Evolutionary conservation across 2,888 invertebrate genomes (phyloP), one percentile per base, ranked within the genome.

Genomic region (Carcina quercana): DNA sequence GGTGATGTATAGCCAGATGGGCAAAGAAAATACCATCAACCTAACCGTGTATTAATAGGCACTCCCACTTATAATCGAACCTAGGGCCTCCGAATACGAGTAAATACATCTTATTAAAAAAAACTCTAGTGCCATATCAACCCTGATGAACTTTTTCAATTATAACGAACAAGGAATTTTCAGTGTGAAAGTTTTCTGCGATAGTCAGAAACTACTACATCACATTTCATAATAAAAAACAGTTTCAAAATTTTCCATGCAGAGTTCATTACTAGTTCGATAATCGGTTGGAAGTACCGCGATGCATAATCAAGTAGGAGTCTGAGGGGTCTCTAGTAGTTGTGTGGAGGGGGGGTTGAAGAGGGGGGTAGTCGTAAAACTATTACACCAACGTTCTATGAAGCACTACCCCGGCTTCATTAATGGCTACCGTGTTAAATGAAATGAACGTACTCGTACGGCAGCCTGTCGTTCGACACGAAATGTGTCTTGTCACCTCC

Each of bases 281-380:
- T 80, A 78, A 80, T 82, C 76, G 74, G 61, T 71, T 45, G 66
- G 67, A 64, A 75, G 76, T 68, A 72, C 69, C 68, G 65, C 61
- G 71, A 74, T 78, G 79, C 76, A 80, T 82, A 80, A 74, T 79
- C 74, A 73, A 80, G 79, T 75, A 74, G 73, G 59, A 64, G 59
- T 64, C 68, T 66, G 64, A 46, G 58, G 56, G 59, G 57, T 38
- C 37, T 26, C 25, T 6, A 26, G 12, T 14, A 26, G 20, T 14
- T 10, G 6, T 37, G 35, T 21, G 39, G 28, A 26, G 50, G 53
- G 45, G 47, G 54, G 50, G 51, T 46, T 43, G 46, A 43, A 41
- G 45, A 47, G 47, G 48, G 47, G 37, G 32, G 42, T 60, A 64
- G 64, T 76, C 71, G 71, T 80, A 79, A 80, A 83, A 79, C 80